Conservation (phyloP, 2,113 vertebrate genomes). For the Vimba vimba region DNA sequence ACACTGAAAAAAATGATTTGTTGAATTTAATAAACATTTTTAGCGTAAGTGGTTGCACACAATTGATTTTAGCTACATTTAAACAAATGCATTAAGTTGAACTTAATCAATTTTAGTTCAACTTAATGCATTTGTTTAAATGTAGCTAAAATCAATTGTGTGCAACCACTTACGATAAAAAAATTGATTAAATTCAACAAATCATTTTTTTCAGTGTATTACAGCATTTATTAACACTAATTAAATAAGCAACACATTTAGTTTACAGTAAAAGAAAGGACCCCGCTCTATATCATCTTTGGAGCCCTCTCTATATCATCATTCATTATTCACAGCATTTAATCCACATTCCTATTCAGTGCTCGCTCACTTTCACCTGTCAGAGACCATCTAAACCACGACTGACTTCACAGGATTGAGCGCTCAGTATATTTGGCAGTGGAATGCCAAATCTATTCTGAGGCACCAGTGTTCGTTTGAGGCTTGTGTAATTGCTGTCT, state of each 20-base stretch:
- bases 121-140: no score
- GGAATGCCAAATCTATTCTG: conserved; percentile 65
- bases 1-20: no score
- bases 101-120: no score
- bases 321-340: background rate
- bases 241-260: no score
- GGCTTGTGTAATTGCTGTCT: conserved; percentile 59
- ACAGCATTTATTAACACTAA: background rate
- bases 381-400: conserved; percentile 35
- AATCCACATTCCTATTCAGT: conserved; percentile 7
- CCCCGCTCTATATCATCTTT: background rate
- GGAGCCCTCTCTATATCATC: background rate
- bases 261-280: background rate
- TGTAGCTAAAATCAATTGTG: no score
- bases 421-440: conserved; percentile 69
- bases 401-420: conserved; percentile 72
- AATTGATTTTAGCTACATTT: no score
- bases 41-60: no score
- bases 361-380: conserved; percentile 19
- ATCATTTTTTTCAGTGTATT: no score
- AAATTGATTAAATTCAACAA: no score
- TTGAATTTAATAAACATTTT: no score
- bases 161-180: no score
- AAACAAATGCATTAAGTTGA: no score
- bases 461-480: conserved; percentile 60